Evolutionary conservation across 2,797 vertebrate species (phyloP), one percentile per base, ranked within the genome.

Genomic region (Crypturellus tataupa): DNA sequence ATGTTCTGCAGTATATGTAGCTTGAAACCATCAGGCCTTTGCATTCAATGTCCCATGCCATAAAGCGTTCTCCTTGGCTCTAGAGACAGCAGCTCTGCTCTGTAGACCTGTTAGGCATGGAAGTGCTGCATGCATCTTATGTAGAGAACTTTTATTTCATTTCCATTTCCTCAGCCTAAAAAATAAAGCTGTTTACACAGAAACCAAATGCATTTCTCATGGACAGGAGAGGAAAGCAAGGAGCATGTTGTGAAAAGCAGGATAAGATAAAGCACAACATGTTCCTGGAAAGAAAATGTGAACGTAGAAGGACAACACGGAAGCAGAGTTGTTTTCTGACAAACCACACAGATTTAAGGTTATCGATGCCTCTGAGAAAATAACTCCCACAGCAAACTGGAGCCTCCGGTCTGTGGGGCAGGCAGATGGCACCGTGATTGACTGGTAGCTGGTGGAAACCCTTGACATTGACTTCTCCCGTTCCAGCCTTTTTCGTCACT

Each of bases 91-190:
- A 47, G 19, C 46, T 37, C 70, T 58, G 42, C 31, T 72, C 70
- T 47, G 24, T 12, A 47, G 53, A 64, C 0, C 0, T 10, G 8
- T 37, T 79, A 85, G 65, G n/a, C 35, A 80, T 12, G 29, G 80
- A 85, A 87, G 42, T 24, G 80, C 87, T 69, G 56, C 86, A 90
- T 72, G 25, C 35, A 39, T 35, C 72, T 87, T 76, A 73, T 2
- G 6, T 91, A 81, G 63, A 94, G 59, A 49, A 24, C 82, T 95
- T 68, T 95, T 95, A 95, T 97, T 97, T 94, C 17, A 24, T 69
- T 96, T 70, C 88, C 85, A 9, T 89, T 88, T 93, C 81, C 89
- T 95, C 76, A 91, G 70, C 71, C 91, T 94, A 94, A 94, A 95
- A 95, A 92, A 94, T 92, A 79, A 40, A 92, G 64, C 87, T 92